These are phyloP conservation scores for Melanaphis sacchari DNA, from an alignment of 1,140 invertebrate genomes.

Conservation along the genomic window DNA sequence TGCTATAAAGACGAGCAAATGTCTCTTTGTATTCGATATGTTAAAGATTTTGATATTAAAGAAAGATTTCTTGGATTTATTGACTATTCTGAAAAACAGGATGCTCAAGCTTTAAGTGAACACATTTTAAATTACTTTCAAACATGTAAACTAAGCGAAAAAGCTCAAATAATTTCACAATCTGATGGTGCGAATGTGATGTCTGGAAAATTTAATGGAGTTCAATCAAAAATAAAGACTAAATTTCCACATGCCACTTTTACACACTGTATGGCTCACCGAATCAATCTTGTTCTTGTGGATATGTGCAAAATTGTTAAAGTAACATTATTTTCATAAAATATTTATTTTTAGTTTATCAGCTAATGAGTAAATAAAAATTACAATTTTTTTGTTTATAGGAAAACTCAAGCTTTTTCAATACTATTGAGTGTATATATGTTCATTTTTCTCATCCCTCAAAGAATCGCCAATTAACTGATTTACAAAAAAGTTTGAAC, in stretches of 20 bases:
- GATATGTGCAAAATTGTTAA: neutral
- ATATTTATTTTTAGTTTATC: slow-evolving; percentile 11
- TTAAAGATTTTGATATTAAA: slow-evolving; percentile 30
- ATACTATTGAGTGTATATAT: slow-evolving; percentile 21
- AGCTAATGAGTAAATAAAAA: neutral
- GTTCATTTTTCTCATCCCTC: neutral
- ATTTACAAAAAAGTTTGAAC: slow-evolving; percentile 14
- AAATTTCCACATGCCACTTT: slow-evolving; percentile 13
- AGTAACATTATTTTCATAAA: slow-evolving; percentile 12
- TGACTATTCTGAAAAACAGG: neutral
- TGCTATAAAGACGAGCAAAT: slow-evolving; percentile 36
- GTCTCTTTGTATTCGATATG: slow-evolving; percentile 11
- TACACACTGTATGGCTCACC: slow-evolving; percentile 2
- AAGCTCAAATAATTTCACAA: slow-evolving; percentile 29
- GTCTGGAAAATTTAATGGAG: slow-evolving; percentile 29
- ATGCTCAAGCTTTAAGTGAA: slow-evolving; percentile 22
- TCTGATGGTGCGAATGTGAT: slow-evolving; percentile 34
- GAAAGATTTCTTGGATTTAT: slow-evolving; percentile 32
- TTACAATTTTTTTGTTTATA: slow-evolving; percentile 5
- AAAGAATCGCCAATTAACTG: neutral
- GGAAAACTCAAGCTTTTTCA: slow-evolving; percentile 11
- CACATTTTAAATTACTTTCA: neutral
- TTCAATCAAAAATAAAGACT: slow-evolving; percentile 17
- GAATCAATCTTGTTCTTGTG: neutral
- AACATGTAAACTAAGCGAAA: neutral